phyloP scores from a whole-genome alignment of 2,888 invertebrate species.

The Hybos culiciformis region DNA sequence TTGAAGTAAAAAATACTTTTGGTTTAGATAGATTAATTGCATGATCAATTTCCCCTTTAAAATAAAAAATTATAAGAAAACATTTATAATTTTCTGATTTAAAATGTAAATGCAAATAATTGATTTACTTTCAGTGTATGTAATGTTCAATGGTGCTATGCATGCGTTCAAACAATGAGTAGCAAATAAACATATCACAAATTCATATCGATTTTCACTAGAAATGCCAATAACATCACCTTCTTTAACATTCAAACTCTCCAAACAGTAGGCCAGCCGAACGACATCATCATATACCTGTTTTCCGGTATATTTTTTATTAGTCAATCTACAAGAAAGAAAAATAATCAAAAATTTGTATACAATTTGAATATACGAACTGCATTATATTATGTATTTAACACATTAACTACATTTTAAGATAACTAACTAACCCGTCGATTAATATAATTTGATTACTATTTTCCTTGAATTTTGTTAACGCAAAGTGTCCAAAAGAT shows the following conservation, averaged over 20 bases:
- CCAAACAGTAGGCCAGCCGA: slow-evolving; percentile 30
- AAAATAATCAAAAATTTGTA: not conserved
- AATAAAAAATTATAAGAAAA: too few species aligned
- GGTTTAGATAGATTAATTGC: slow-evolving; percentile 55
- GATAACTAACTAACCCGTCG: too few species aligned
- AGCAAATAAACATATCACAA: slow-evolving; percentile 38
- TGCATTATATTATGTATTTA: too few species aligned
- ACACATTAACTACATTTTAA: too few species aligned
- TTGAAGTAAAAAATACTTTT: slow-evolving; percentile 53
- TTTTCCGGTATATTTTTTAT: slow-evolving; percentile 26
- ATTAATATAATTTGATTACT: not conserved
- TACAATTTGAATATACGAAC: not conserved
- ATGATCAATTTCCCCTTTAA: slow-evolving; percentile 52
- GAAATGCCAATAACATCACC: slow-evolving; percentile 43
- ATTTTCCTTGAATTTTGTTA: not conserved
- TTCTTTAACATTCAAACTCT: slow-evolving; percentile 34
- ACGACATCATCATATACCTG: slow-evolving; percentile 24
- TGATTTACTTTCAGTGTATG: slow-evolving; percentile 40
- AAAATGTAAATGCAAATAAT: not conserved
- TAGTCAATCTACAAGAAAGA: slow-evolving; percentile 29
- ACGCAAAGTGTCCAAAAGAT: not conserved
- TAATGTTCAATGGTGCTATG: slow-evolving; percentile 43
- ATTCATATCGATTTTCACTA: slow-evolving; percentile 44
- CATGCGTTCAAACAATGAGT: slow-evolving; percentile 40
- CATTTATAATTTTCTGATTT: not conserved